A percentile compares a stretch with the other conserved stretches of the same genome.
These are phyloP conservation scores for Cyanoderma ruficeps DNA, from an alignment of 2,113 vertebrate genomes.

Conservation along the genomic window DNA sequence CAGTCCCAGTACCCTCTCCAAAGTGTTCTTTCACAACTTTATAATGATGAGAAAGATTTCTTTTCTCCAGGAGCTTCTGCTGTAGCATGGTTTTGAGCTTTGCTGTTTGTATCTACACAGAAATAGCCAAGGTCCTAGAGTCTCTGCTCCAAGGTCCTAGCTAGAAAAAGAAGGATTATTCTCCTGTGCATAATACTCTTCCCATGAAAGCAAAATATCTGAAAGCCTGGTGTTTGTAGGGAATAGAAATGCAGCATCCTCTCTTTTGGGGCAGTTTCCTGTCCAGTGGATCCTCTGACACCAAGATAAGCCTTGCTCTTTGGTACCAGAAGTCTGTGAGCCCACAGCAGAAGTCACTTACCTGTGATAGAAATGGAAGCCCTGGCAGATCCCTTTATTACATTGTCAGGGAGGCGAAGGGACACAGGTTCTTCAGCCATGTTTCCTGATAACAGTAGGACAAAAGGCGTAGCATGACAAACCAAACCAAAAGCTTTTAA, in stretches of 20 bases:
- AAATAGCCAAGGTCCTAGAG: neutral
- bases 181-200: neutral
- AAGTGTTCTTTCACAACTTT: neutral
- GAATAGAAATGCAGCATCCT: neutral
- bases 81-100: neutral
- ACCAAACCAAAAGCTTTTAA: neutral
- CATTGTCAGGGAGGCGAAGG: slow-evolving; percentile 44
- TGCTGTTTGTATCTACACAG: neutral
- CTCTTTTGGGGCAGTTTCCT: neutral
- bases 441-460: slow-evolving; percentile 2
- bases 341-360: neutral
- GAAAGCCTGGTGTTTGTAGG: neutral
- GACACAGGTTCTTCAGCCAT: slow-evolving; percentile 34
- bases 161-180: neutral
- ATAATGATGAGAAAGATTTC: neutral
- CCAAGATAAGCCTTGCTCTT: neutral
- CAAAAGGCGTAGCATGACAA: neutral
- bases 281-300: neutral
- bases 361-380: slow-evolving; percentile 58
- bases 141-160: neutral
- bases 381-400: slow-evolving; percentile 51
- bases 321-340: neutral
- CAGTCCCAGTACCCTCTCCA: neutral
- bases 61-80: neutral
- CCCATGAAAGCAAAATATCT: neutral